These are phyloP conservation scores for Lasioglossum vierecki DNA, from an alignment of 2,888 invertebrate species.

Conservation along the genomic window DNA sequence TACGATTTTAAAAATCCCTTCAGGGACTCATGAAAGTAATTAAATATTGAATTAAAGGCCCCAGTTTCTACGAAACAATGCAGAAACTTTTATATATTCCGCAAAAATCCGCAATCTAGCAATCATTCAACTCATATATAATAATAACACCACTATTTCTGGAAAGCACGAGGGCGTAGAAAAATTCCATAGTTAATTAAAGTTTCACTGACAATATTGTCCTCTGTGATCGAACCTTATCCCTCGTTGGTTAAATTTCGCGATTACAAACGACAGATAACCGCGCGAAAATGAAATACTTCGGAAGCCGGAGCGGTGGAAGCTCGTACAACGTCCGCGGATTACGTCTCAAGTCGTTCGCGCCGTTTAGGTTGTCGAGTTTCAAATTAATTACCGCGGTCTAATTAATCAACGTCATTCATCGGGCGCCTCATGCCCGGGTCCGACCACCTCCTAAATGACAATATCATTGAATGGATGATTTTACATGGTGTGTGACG, in stretches of 20 bases:
- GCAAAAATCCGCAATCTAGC: neutral
- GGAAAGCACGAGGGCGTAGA: neutral
- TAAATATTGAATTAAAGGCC: neutral
- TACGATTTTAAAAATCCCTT: neutral
- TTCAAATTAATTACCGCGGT: slow-evolving; percentile 76
- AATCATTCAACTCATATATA: neutral
- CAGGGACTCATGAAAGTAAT: neutral
- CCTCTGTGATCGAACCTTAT: neutral
- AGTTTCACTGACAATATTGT: slow-evolving; percentile 35
- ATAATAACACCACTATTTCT: neutral
- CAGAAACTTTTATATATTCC: neutral
- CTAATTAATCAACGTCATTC: slow-evolving; percentile 77
- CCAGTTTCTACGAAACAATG: neutral
- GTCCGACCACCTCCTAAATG: slow-evolving; percentile 35
- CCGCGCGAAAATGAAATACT: slow-evolving; percentile 32
- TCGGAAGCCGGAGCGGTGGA: neutral
- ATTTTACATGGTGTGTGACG: slow-evolving; percentile 31
- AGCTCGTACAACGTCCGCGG: slow-evolving; percentile 28
- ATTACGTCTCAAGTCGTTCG: slow-evolving; percentile 62
- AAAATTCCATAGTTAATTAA: slow-evolving; percentile 43
- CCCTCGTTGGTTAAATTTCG: slow-evolving; percentile 35
- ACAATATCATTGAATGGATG: slow-evolving; percentile 53
- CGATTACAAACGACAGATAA: slow-evolving; percentile 46
- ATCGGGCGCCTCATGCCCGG: slow-evolving; percentile 37
- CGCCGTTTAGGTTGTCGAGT: slow-evolving; percentile 73